Percentiles rank a stretch among this genome's conserved stretches.
Conservation (phyloP, 1,140 invertebrate species). For the Leguminivora glycinivorella region DNA sequence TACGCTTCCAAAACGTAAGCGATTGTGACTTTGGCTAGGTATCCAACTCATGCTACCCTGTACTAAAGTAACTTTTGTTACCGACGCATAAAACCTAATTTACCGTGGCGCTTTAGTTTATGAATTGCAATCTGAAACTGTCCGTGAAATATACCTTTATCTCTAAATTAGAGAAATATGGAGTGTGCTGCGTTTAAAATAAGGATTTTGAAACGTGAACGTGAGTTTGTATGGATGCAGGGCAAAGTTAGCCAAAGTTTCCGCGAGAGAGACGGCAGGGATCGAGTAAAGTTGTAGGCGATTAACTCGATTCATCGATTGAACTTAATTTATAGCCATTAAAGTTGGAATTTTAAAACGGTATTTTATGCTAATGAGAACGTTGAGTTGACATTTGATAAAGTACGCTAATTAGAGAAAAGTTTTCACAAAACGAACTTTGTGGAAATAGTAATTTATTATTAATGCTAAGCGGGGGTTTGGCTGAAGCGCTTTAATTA, state of each 20-base stretch:
- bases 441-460: neutral
- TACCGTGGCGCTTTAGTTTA: neutral
- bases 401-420: conserved; percentile 6
- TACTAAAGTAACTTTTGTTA: neutral
- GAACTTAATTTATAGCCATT: conserved; percentile 21
- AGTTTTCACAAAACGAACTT: conserved; percentile 1
- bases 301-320: conserved; percentile 35
- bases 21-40: too few relatives aligned
- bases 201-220: neutral
- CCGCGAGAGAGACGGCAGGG: conserved; percentile 27
- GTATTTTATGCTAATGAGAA: conserved; percentile 6
- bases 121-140: neutral
- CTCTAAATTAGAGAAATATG: neutral
- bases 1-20: too few relatives aligned
- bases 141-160: neutral
- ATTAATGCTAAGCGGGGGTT: neutral
- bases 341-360: conserved; percentile 16
- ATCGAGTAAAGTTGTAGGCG: conserved; percentile 26
- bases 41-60: neutral
- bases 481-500: neutral
- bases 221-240: conserved; percentile 22
- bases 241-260: conserved; percentile 37
- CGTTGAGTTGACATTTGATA: conserved; percentile 2
- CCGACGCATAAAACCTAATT: neutral
- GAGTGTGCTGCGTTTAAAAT: neutral